Percentiles rank a stretch among this genome's conserved stretches.
phyloP scores from a whole-genome alignment of 2,113 vertebrate species.

The Felis catus region DNA sequence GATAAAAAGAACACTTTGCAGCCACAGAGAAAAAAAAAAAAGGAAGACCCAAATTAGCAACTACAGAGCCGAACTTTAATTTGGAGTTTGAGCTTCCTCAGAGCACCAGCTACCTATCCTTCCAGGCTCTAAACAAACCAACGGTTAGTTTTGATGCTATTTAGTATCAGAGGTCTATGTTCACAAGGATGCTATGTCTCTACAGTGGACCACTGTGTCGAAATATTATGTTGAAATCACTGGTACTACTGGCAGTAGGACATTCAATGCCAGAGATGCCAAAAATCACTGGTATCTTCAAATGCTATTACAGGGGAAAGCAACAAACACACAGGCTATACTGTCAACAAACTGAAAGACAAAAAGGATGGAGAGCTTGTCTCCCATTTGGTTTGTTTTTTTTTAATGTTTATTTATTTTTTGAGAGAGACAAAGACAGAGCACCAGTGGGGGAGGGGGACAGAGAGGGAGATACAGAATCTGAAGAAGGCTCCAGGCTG shows the following conservation, averaged over 20 bases:
- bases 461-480: no score
- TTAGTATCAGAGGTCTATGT: not conserved
- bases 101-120: not conserved
- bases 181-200: not conserved
- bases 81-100: not conserved
- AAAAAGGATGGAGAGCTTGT: not conserved
- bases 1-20: not conserved
- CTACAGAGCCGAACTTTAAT: not conserved
- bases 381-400: not conserved
- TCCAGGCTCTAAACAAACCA: not conserved
- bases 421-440: no score
- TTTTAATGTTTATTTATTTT: no score
- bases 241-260: not conserved
- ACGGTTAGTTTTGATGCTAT: not conserved
- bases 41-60: not conserved
- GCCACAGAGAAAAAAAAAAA: not conserved
- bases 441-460: no score
- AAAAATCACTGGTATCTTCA: not conserved
- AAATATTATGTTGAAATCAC: not conserved
- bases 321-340: not conserved
- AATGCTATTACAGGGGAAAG: not conserved
- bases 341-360: not conserved
- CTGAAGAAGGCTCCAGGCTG: no score
- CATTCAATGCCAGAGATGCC: not conserved
- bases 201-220: not conserved